Base-by-base conservation (phyloP, 2,888 invertebrate species). In the Amiota minor region DNA sequence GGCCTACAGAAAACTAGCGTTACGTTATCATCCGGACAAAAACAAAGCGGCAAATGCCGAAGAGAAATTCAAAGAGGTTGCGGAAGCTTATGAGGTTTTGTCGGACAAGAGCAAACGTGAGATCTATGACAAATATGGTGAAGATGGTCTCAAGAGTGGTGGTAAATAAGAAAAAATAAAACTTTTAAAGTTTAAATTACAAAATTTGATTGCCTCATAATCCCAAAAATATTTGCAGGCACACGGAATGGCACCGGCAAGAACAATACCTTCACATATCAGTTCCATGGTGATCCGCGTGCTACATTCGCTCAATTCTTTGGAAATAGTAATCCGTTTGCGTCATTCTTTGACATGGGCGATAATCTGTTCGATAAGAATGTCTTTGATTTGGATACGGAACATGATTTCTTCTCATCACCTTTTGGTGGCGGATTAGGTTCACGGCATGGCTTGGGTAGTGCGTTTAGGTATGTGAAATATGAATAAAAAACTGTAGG, bases 21-120 rank as follows among this genome's bases (percentile, higher is more conserved):
- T 99, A 74, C 98, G 98, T 89, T 99, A 97, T 91, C 99, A 99
- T 91, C 99, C 99, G 45, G 99, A 99, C 89, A 99, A 99, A 90
- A 99, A 99, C 90, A 98, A 98, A 91, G 92, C 95, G 1, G 90
- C 97, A 18, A 97, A 96, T 76, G 99, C 99, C 0, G 99, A 99
- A 90, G 98, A 98, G 86, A 94, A 95, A 85, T 98, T 98, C 90
- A 98, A 97, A 89, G 96, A 98, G 90, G 95, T 99, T 2, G 98
- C 99, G 0, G 99, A 99, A 90, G 99, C 99, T 0, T 99, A 99
- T 88, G 99, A 98, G 89, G 97, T 98, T 11, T 91, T 99, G 18
- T 98, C 98, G 71, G 99, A 99, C 89, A 94, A 97, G 88, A 98
- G 96, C 91, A 98, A 98, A 90, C 93, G 96, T 46, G 97, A 98